Percentiles rank a stretch among this genome's conserved stretches.
These are phyloP conservation scores for Tympanoctomys barrerae DNA, from an alignment of 2,797 vertebrate genomes.

Conservation along the genomic window DNA sequence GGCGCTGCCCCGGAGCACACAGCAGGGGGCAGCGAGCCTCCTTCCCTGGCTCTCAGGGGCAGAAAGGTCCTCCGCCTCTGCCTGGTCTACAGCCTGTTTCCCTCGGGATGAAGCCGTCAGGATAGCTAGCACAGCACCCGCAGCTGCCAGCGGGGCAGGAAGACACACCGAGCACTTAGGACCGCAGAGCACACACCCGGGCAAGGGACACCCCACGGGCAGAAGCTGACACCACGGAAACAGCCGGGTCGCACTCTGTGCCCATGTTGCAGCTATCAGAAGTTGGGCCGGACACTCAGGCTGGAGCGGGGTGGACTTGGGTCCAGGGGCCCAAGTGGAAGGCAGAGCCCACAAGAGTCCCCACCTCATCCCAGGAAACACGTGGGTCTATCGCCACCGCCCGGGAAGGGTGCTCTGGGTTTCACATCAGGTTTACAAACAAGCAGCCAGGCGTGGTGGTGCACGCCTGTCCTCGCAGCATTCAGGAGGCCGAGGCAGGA, in stretches of 20 bases:
- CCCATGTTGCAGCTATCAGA: no score
- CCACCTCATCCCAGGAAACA: not conserved
- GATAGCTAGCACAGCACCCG: not conserved
- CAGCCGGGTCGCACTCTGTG: fast-evolving
- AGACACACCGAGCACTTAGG: not conserved
- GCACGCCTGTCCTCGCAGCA: no score
- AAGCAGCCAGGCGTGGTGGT: not conserved
- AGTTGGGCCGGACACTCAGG: not conserved
- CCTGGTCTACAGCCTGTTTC: not conserved
- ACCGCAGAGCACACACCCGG: not conserved
- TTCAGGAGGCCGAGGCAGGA: no score
- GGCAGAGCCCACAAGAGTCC: not conserved
- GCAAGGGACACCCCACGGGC: fast-evolving
- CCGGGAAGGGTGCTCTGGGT: not conserved
- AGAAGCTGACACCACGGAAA: not conserved
- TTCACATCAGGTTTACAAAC: not conserved
- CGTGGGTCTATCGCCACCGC: no score
- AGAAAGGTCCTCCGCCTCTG: not conserved
- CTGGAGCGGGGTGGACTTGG: not conserved
- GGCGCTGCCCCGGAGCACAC: not conserved
- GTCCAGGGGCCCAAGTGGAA: not conserved
- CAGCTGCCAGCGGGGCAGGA: not conserved
- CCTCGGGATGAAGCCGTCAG: not conserved
- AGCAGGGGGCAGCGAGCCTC: not conserved
- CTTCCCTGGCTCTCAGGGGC: not conserved